Base-by-base conservation (phyloP, 1,140 invertebrate genomes). In the Leptinotarsa defecta region DNA sequence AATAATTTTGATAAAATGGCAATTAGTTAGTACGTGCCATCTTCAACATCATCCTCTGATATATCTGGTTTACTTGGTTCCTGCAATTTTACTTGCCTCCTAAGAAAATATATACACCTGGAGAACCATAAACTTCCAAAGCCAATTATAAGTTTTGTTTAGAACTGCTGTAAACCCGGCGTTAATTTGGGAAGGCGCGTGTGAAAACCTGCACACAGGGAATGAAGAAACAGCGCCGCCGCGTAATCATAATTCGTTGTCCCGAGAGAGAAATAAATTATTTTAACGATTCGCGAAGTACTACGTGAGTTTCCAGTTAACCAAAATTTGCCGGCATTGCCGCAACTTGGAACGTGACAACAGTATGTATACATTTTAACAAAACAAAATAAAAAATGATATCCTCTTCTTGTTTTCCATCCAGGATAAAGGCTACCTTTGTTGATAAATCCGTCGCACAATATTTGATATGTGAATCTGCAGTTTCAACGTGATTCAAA, bases 161-260 rank as follows among this genome's bases (percentile, higher is more conserved):
- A 19, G 52, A 17, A 57, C 15, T 57, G 52, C n/a, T 57, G 52
- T 15, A 57, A 57, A 57, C 5, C n/a, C 52, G 52, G 52, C 52
- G 52, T 57, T 57, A 57, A 57, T 57, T 43, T 17, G 52, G 52
- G 52, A 57, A 57, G 27, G 65, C 65, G 24, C 65, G 65, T n/a
- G 65, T 68, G 43, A 8, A 27, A 43, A 17, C 15, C 19, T 3
- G 65, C 65, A 24, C 24, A 34, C 17, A 34, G 65, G 48, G 48
- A 57, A 74, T 17, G 27, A 65, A 24, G 34, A 63, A 27, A 34
- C 73, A 75, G 72, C 61, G 13, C 67, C 13, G 73, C 73, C 75
- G 65, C 76, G 73, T 79, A 79, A 79, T 79, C 75, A 73, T 75
- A 76, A 79, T 77, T 79, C 77, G 76, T 77, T 27, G 27, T 77